These are phyloP conservation scores for Trichoplusia ni DNA, from an alignment of 1,140 invertebrate species.

Conservation along the genomic window DNA sequence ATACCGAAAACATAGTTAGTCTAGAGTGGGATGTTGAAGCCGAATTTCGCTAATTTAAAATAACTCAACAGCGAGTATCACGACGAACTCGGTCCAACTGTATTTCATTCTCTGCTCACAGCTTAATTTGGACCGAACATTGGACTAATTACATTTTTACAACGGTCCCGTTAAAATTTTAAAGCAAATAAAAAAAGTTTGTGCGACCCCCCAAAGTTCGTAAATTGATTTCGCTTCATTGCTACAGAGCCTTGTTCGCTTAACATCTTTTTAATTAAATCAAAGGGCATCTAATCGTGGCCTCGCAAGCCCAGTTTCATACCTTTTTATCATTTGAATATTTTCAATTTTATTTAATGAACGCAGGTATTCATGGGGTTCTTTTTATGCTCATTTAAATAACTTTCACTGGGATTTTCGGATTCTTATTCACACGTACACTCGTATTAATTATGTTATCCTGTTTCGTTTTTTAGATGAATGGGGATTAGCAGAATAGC, in stretches of 20 bases:
- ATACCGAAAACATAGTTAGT: no score
- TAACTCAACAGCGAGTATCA: background rate
- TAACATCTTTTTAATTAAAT: constrained; percentile 72
- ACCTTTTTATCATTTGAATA: constrained; percentile 18
- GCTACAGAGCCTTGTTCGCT: constrained; percentile 52
- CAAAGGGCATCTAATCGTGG: constrained; percentile 48
- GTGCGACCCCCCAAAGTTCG: constrained; percentile 43
- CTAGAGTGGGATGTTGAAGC: no score
- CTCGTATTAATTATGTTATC: no score
- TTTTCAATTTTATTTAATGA: constrained; percentile 14
- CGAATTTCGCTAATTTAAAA: no score
- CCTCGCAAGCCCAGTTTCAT: constrained; percentile 30
- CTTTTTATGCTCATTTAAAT: no score
- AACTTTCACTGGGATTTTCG: background rate
- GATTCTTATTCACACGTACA: no score
- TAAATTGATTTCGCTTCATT: constrained; percentile 63
- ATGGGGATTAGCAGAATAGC: no score
- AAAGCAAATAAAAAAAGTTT: constrained; percentile 41
- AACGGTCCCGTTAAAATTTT: constrained; percentile 10
- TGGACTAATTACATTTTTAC: constrained; percentile 28
- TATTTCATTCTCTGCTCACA: background rate
- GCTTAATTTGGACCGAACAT: constrained; percentile 1
- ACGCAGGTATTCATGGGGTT: background rate
- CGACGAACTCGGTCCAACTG: background rate
- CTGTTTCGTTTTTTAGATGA: no score